Conservation (phyloP, 2,888 invertebrate species). For the Keiferia lycopersicella region DNA sequence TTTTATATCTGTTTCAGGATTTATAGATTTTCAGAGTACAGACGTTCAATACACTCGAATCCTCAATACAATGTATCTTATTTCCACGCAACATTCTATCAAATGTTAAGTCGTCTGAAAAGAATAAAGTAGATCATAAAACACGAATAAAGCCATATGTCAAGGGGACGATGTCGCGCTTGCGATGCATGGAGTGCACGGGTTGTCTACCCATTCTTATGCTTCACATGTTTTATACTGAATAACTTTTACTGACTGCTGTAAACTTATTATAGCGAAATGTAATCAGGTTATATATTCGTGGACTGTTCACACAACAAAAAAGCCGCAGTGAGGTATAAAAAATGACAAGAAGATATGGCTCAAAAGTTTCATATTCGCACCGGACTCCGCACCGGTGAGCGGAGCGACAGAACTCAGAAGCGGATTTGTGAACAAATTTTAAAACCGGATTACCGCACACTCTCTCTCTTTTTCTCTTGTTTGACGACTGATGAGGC, state of each 20-base stretch:
- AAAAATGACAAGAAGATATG: background rate
- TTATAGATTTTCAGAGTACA: background rate
- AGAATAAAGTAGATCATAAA: constrained; percentile 5
- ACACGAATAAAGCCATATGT: constrained; percentile 15
- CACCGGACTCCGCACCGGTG: too few species aligned
- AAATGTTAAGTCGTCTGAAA: constrained; percentile 10
- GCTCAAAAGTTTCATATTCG: too few species aligned
- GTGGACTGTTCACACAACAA: background rate
- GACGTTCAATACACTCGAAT: background rate
- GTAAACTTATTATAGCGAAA: background rate
- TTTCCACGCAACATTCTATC: background rate
- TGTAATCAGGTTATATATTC: background rate
- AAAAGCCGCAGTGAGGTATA: too few species aligned
- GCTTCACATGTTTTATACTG: constrained; percentile 2
- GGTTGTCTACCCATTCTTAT: background rate
- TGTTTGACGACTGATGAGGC: too few species aligned
- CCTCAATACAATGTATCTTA: background rate
- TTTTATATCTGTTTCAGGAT: background rate
- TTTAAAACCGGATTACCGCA: too few species aligned
- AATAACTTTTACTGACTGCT: background rate
- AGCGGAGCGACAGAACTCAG: too few species aligned
- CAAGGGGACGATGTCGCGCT: constrained; percentile 8
- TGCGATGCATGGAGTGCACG: constrained; percentile 8
- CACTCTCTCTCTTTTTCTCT: too few species aligned
- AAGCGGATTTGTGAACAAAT: too few species aligned